Conservation (phyloP, 2,113 vertebrate genomes). For the Apeltes quadracus region DNA sequence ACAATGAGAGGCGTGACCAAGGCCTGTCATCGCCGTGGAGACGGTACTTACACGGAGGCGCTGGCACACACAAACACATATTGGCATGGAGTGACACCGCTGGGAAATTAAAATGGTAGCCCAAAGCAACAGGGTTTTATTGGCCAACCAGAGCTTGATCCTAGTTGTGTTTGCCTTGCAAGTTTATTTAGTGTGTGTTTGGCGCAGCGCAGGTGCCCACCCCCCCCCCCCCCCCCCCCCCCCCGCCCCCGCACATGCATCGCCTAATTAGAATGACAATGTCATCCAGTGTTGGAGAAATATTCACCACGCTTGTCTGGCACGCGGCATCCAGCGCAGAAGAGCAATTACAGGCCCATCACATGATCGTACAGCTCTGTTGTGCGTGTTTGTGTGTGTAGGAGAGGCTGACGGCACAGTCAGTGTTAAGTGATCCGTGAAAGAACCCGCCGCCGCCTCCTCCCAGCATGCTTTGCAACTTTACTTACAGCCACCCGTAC, state of each 20-base stretch:
- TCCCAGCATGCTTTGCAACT: conserved; percentile 14
- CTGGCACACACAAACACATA: conserved; percentile 22
- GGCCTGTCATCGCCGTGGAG: conserved; percentile 60
- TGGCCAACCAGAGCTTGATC: conserved; percentile 52
- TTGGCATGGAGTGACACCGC: conserved; percentile 55
- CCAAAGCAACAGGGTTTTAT: conserved; percentile 65
- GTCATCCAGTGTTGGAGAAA: conserved; percentile 62
- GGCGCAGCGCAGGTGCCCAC: conserved; percentile 57
- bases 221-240: too few species aligned
- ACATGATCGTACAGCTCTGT: conserved; percentile 53
- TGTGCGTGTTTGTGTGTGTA: conserved; percentile 9
- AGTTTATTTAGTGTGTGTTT: conserved; percentile 13
- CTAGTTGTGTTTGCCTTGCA: conserved; percentile 47
- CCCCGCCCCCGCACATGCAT: conserved; percentile 10
- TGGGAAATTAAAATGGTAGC: conserved; percentile 73
- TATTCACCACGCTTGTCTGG: conserved; percentile 68
- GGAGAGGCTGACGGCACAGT: conserved; percentile 1
- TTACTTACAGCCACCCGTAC: background rate
- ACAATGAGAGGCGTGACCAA: conserved; percentile 69
- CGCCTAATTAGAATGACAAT: conserved; percentile 66
- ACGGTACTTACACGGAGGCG: conserved; percentile 54
- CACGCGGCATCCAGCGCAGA: conserved; percentile 32
- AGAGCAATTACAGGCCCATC: conserved; percentile 72
- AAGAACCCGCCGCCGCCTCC: background rate
- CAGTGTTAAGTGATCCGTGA: conserved; percentile 11